phyloP scores from a whole-genome alignment of 2,888 invertebrate species.

The Drosophila sordidula region DNA sequence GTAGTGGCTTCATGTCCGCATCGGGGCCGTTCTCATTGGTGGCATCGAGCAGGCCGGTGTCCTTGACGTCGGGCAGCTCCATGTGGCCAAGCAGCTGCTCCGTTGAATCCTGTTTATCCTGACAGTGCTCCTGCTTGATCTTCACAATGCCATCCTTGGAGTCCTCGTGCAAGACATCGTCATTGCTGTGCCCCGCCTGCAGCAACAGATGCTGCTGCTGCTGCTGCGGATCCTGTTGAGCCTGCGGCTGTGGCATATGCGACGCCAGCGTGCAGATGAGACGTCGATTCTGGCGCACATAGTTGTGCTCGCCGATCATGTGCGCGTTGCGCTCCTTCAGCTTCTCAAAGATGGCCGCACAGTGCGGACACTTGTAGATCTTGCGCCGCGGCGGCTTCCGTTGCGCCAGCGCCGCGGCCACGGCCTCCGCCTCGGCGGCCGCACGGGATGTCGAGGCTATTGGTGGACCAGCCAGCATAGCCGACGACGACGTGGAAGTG shows the following conservation, averaged over 20 bases:
- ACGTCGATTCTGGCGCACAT: slow-evolving; percentile 83
- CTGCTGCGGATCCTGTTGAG: slow-evolving; percentile 12
- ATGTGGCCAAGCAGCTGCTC: slow-evolving; percentile 59
- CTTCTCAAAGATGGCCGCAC: slow-evolving; percentile 81
- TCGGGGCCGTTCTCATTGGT: slow-evolving; percentile 45
- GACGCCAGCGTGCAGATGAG: slow-evolving; percentile 77
- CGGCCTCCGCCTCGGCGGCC: slow-evolving; percentile 62
- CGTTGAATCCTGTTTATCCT: slow-evolving; percentile 56
- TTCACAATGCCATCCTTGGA: slow-evolving; percentile 83
- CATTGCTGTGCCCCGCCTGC: slow-evolving; percentile 29
- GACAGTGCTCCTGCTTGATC: slow-evolving; percentile 80
- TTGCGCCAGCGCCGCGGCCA: slow-evolving; percentile 60
- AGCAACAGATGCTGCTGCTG: slow-evolving; percentile 40
- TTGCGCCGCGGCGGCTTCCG: slow-evolving; percentile 76
- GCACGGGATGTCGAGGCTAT: slow-evolving; percentile 69
- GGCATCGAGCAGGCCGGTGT: slow-evolving; percentile 58
- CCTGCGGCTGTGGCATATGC: slow-evolving; percentile 26
- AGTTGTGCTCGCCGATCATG: slow-evolving; percentile 83
- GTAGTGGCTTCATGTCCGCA: slow-evolving; percentile 61
- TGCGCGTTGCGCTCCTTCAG: slow-evolving; percentile 84
- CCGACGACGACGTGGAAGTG: slow-evolving; percentile 72
- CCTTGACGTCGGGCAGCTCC: slow-evolving; percentile 76
- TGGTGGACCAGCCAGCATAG: slow-evolving; percentile 81
- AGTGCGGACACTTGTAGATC: slow-evolving; percentile 84
- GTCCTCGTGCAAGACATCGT: slow-evolving; percentile 59